phyloP scores from a whole-genome alignment of 2,113 vertebrate genomes.

The Caloenas nicobarica region DNA sequence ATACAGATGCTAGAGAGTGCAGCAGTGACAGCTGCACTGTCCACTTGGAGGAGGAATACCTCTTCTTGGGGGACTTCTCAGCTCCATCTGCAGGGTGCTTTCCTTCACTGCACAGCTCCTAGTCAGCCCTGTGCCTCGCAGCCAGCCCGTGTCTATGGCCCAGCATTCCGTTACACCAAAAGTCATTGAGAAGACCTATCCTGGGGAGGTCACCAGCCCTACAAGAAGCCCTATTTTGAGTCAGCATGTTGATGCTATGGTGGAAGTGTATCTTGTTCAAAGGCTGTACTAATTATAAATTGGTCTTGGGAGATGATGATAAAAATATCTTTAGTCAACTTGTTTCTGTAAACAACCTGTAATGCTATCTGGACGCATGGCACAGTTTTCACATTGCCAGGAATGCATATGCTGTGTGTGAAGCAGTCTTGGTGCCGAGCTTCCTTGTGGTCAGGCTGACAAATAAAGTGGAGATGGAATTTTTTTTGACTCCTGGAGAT shows the following conservation, averaged over 20 bases:
- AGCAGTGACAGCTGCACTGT: fast-evolving
- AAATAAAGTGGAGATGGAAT: neutral
- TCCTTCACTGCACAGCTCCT: neutral
- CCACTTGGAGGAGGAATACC: neutral
- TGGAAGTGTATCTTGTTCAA: slow-evolving; percentile 29
- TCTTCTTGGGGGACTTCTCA: neutral
- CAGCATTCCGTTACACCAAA: neutral
- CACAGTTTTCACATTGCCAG: neutral
- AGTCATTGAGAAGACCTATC: neutral
- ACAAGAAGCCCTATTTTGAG: neutral
- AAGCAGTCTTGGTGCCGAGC: neutral
- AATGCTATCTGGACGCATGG: slow-evolving; percentile 19
- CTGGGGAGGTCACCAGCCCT: neutral
- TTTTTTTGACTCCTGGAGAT: neutral
- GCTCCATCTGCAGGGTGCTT: neutral
- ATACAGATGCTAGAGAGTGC: neutral
- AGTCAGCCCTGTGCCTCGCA: fast-evolving
- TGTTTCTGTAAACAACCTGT: slow-evolving; percentile 51
- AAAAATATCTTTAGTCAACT: slow-evolving; percentile 43
- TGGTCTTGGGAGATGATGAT: slow-evolving; percentile 25
- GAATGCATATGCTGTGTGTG: neutral
- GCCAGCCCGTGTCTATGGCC: fast-evolving
- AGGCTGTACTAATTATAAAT: slow-evolving; percentile 57
- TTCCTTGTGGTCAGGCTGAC: neutral
- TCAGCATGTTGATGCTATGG: neutral